Base-by-base conservation (phyloP, 2,113 vertebrate species). In the Phaethon lepturus region DNA sequence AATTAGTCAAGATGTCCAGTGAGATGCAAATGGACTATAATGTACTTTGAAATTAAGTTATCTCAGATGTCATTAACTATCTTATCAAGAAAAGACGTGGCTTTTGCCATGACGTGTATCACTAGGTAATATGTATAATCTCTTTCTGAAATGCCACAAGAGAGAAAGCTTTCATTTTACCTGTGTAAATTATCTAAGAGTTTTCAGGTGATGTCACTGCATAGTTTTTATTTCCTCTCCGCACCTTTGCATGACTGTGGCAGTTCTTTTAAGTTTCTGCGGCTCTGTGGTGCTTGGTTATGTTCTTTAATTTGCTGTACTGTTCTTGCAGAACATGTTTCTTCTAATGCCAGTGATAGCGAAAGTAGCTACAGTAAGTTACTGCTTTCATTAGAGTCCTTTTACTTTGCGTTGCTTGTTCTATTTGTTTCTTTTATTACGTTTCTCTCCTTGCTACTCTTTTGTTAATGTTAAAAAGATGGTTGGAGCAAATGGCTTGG, bases 341-440 rank as follows among this genome's bases (percentile, higher is more conserved):
- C 98, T 98, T 98, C 98, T 98, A 98, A 98, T 98, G 98, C 98
- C 98, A 98, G 98, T 98, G 98, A 98, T 98, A 98, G 98, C 96
- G 98, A 98, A 98, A 98, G 98, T 98, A 98, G 98, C 98, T 98
- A 97, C 98, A 97, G 98, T 98, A 98, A 98, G 98, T 98, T 97
- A 97, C 60, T 94, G 98, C 98, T 98, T 98, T 98, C 95, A 96
- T 98, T 98, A 97, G 98, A 90, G 89, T 91, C 93, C 97, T 96
- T 98, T 98, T 97, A 94, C 88, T 97, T 98, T 98, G 98, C 92
- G 83, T 95, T 97, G 95, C 97, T 97, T 95, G 74, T 88, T 95
- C 64, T 87, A 59, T 95, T 96, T 84, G 44, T 90, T 95, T 95
- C 28, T 93, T 96, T 98, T 96, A 83, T 93, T 98, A 97, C 79